Conservation (phyloP, 1,140 invertebrate species). For the Megalonaias nervosa region DNA sequence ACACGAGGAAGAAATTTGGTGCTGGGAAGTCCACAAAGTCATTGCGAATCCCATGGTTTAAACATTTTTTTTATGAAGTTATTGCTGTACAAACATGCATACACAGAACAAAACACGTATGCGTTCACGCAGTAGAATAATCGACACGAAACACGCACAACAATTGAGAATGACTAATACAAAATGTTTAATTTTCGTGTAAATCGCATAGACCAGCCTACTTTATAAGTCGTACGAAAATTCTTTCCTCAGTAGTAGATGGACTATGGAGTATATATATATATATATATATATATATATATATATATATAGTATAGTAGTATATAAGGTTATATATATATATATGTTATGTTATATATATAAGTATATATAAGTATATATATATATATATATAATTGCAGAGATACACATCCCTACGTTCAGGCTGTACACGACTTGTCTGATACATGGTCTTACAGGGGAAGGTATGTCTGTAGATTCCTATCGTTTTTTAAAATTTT, state of each 20-base stretch:
- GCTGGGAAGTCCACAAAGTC: too few relatives aligned
- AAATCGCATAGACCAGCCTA: neutral
- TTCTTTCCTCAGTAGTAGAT: neutral
- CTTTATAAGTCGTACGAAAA: neutral
- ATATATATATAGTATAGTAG: neutral
- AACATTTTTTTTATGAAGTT: too few relatives aligned
- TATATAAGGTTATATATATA: neutral
- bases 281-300: neutral
- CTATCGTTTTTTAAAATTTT: too few relatives aligned
- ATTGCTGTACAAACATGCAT: too few relatives aligned
- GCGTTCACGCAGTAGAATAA: too few relatives aligned
- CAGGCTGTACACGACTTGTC: conserved; percentile 24
- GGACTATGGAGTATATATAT: neutral
- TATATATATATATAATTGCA: neutral
- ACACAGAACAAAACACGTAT: too few relatives aligned
- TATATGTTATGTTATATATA: neutral
- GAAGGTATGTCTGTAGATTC: too few relatives aligned
- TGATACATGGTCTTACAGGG: conserved; percentile 12
- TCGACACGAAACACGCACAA: too few relatives aligned
- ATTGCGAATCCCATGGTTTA: too few relatives aligned
- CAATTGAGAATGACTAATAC: too few relatives aligned
- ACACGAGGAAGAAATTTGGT: too few relatives aligned
- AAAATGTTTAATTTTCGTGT: too few relatives aligned
- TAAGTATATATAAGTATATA: neutral
- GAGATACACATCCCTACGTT: conserved; percentile 28